Base-by-base conservation (phyloP, 2,797 vertebrate genomes). In the Fringilla coelebs region DNA sequence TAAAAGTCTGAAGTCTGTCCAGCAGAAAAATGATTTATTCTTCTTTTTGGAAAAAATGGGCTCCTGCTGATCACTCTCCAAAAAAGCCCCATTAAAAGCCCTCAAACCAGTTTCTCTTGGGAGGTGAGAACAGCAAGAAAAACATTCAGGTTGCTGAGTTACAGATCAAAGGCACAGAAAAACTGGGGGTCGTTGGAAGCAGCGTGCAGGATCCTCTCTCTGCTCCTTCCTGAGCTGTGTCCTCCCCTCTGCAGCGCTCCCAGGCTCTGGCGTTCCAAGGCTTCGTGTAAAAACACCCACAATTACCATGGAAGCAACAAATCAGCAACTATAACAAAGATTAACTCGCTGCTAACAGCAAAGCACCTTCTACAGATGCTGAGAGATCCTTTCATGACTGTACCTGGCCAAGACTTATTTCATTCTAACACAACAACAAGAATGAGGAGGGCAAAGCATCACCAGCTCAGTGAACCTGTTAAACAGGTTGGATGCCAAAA, bases 221-320 rank as follows among this genome's bases (percentile, higher is more conserved):
- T 71, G n/a, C 40, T 63, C 31, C 57, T 17, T 20, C 26, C 65
- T 38, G 62, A 76, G 17, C 48, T 29, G 2, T 15, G 49, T 2
- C 83, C 2, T 18, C 20, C 74, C 45, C 43, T 2, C 22, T 60
- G 51, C 58, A 90, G 88, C 63, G 60, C 36, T 31, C 17, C 17
- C 8, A 28, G 41, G 18, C 73, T 61, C 19, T 76, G 38, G 7
- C 4, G 31, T 0, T 0, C 6, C 45, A 22, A 5, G 1, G 8
- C 16, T 20, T 13, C 20, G 7, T 1, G 28, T 6, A 19, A 49
- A 85, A 92, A 61, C 45, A 80, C 19, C 41, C 13, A 28, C 51
- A 75, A 1, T 1, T 5, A 17, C 5, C 14, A 34, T 2, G 49
- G 40, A 55, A 77, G 10, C n/a, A 67, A 31, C 7, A 71, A 67